Percentiles rank a stretch among this genome's conserved stretches.
These are phyloP conservation scores for Sardina pilchardus DNA, from an alignment of 2,113 vertebrate genomes.

Conservation along the genomic window DNA sequence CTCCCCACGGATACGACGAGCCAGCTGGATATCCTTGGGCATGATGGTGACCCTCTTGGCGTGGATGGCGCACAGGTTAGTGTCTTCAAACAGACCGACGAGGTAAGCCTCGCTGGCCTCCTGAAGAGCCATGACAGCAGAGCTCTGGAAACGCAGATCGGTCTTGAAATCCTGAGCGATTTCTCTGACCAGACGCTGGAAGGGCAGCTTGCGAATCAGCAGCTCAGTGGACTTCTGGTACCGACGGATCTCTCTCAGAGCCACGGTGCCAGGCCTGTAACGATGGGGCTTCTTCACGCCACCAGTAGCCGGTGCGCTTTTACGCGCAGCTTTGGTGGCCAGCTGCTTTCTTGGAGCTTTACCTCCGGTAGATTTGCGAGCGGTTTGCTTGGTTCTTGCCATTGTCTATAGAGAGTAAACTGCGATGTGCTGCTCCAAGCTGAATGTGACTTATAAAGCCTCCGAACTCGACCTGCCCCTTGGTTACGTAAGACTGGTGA, in stretches of 20 bases:
- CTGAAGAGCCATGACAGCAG: constrained; percentile 18
- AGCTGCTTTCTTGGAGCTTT: too few relatives aligned
- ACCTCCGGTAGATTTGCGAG: too few relatives aligned
- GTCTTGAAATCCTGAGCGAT: constrained; percentile 29
- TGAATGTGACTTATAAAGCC: too few relatives aligned
- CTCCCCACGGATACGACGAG: constrained; percentile 36
- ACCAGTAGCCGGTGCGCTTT: constrained; percentile 24
- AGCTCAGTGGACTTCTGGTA: constrained; percentile 38
- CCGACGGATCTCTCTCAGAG: constrained; percentile 17
- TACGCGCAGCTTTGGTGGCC: too few relatives aligned
- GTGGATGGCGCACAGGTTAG: constrained; percentile 58
- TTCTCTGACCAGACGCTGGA: constrained; percentile 32
- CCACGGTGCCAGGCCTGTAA: constrained; percentile 27
- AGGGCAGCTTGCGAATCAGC: constrained; percentile 21
- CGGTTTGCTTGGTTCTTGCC: too few relatives aligned
- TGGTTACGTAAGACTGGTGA: too few relatives aligned
- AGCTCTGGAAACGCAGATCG: constrained; percentile 23
- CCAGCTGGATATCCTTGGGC: constrained; percentile 57
- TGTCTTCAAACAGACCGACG: constrained; percentile 55
- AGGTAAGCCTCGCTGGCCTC: constrained; percentile 20
- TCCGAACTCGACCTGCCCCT: too few relatives aligned
- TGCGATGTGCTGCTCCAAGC: too few relatives aligned
- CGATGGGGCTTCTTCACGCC: constrained; percentile 32
- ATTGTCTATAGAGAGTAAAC: too few relatives aligned
- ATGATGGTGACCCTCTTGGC: constrained; percentile 59